Base-by-base conservation (phyloP, 2,113 vertebrate genomes). In the Onychorhynchus coronatus region DNA sequence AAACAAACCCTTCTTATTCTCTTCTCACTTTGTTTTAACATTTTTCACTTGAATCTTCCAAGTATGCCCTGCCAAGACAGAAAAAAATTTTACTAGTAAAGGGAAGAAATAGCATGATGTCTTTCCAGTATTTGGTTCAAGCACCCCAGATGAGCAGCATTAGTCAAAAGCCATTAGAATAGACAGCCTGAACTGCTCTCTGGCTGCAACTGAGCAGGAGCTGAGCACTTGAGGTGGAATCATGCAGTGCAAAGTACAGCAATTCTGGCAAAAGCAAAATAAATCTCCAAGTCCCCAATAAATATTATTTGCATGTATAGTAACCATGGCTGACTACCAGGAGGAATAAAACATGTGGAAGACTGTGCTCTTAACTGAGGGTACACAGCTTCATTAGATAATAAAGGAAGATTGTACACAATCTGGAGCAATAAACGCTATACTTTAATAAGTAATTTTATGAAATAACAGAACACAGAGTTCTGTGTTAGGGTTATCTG, bases 401-500 rank as follows among this genome's bases (percentile, higher is more conserved):
- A 94, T 93, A 88, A 88, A 91, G 55, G 75, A 79, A 76, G 49
- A 86, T 86, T 39, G 47, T 75, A 58, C 28, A 84, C 46, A 58
- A 85, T 92, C 52, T 61, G 44, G 16, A 89, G 55, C 44, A 87
- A 92, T 87, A 87, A 89, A 66, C 72, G 82, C 35, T 53, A 77
- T 91, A 87, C 65, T 94, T 83, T 96, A 90, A 96, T 79, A 70
- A 94, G 86, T 63, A 62, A 12, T 79, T 87, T 91, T 88, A 90
- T 83, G 2, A 90, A 95, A 93, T 65, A 88, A 37, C 46, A 86
- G 53, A 89, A 79, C 61, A 74, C 21, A 44, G 47, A 91, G 58
- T 62, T 44, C 68, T 82, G 70, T 73, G 39, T 22, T 67, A 72
- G 39, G 22, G 25, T 93, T 91, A 95, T 82, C 70, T 89, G 14